Evolutionary conservation across 35 echinoderm and acorn worm genomes (phyloP).

Genomic region (Apostichopus japonicus): DNA sequence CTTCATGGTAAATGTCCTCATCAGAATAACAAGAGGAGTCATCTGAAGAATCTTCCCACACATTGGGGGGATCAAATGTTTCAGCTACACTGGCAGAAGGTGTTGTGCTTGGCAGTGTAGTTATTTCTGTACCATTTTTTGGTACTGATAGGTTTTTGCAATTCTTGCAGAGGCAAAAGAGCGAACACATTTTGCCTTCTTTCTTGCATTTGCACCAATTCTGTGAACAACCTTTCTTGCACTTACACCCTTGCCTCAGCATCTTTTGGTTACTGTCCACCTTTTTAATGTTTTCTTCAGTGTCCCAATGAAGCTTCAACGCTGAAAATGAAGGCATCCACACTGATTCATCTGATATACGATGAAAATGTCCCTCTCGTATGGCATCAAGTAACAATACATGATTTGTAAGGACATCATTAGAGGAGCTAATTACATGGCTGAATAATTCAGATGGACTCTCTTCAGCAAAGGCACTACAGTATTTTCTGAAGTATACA

Average conservation of each 20-base stretch:
- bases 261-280: constrained; percentile 43
- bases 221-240: constrained; percentile 36
- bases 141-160: not conserved
- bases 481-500: constrained; percentile 59
- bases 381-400: constrained; percentile 45
- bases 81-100: too few species aligned
- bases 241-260: constrained; percentile 40
- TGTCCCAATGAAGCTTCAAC: constrained; percentile 63
- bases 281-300: constrained; percentile 61
- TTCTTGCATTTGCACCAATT: constrained; percentile 63
- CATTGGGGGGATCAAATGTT: too few species aligned
- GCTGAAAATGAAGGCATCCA: constrained; percentile 57
- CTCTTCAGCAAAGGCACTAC: constrained; percentile 29
- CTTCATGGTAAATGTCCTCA: too few species aligned
- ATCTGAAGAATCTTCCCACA: too few species aligned
- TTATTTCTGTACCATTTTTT: too few species aligned
- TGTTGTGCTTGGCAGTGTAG: too few species aligned
- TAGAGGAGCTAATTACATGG: not conserved
- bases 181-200: constrained; percentile 17
- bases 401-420: constrained; percentile 9
- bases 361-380: constrained; percentile 42
- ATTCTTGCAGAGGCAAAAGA: constrained; percentile 47
- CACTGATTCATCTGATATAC: constrained; percentile 46
- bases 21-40: too few species aligned
- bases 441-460: constrained; percentile 35